Base-by-base conservation (phyloP, 53 echinoderm and acorn worm genomes). In the Echinarachnius parma region DNA sequence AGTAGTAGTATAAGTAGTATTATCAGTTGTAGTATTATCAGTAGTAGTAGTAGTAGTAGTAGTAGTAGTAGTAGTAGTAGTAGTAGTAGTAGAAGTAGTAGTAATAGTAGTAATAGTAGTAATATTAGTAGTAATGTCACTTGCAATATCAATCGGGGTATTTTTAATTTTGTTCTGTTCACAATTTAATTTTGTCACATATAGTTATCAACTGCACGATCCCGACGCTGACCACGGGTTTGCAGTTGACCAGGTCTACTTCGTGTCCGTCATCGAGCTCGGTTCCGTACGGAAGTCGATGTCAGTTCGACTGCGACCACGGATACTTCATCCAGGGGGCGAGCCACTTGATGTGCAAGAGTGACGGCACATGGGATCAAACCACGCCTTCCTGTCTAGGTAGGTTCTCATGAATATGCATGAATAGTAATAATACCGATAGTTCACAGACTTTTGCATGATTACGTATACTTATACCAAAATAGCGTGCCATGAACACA, bases 181-280 rank as follows among this genome's bases (percentile, higher is more conserved):
- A 29, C 34, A 8, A 9, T 7, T 62, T 23, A 24, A 39, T 62
- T 22, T 18, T 2, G 21, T 7, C 5, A 33, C 14, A 34, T 15
- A 7, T 52, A 68, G 68, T 52, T 14, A 52, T 52, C 31, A 68
- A 68, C 68, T 68, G 68, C 53, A 68, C 68, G 10, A 68, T 31
- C 15, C 53, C 68, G 8, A 21, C 68, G 9, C 37, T 68, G 34
- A 50, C 68, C 7, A 52, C 52, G 24, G 68, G 68, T 21, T 24
- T 68, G 28, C 50, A 52, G 21, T 9, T 68, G 0, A 18, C 34
- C 1, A 7, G 50, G 19, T 33, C 50, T 1, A 28, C 53, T 3
- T 3, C 49, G 4, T 68, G 68, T 25, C 68, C 61, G 7, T 15
- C 33, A 28, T 28, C 61, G 7, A 61, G 16, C 7, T 4, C 4